Percentiles rank a stretch among this genome's conserved stretches.
Conservation (phyloP, 2,888 invertebrate species). For the Rhagium mordax region DNA sequence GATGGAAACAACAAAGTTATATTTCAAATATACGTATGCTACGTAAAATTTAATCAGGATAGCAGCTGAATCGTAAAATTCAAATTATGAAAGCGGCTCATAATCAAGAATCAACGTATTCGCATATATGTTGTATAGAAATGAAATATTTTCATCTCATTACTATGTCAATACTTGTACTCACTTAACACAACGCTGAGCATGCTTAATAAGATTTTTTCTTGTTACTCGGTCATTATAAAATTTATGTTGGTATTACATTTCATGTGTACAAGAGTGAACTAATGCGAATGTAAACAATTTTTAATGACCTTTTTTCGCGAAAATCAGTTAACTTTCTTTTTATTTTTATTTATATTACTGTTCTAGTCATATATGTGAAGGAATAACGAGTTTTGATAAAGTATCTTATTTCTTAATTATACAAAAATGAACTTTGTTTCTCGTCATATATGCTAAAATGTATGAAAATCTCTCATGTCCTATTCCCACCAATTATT, state of each 20-base stretch:
- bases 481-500: too few species aligned
- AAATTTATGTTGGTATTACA: not conserved
- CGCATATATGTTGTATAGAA: not conserved
- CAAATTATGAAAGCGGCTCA: not conserved
- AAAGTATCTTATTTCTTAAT: too few species aligned
- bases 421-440: too few species aligned
- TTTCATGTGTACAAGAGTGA: not conserved
- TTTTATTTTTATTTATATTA: too few species aligned
- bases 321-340: not conserved
- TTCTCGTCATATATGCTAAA: too few species aligned
- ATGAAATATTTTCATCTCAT: not conserved
- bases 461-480: too few species aligned
- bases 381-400: too few species aligned
- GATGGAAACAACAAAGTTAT: not conserved
- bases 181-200: not conserved
- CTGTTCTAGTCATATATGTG: too few species aligned
- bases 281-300: not conserved
- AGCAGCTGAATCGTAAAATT: not conserved
- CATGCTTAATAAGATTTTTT: not conserved
- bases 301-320: not conserved
- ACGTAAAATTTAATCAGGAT: not conserved
- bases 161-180: not conserved
- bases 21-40: not conserved
- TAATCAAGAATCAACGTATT: not conserved
- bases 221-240: not conserved